Conservation (phyloP, 1,140 invertebrate genomes). For the Drosophila arizonae region DNA sequence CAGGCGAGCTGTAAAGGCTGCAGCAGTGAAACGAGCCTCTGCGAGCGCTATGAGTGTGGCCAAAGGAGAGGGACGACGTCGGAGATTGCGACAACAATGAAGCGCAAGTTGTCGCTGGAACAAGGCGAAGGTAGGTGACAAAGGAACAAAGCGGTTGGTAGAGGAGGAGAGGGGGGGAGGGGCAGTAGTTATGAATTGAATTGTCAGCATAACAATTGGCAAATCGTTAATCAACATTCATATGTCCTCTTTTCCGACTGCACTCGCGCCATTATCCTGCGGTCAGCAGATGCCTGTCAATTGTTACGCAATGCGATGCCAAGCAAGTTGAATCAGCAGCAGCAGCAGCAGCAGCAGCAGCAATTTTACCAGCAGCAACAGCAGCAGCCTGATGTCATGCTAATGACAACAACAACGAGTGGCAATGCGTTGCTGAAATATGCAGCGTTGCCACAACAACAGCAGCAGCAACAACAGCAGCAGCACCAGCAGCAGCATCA, state of each 20-base stretch:
- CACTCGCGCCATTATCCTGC: slow-evolving; percentile 49
- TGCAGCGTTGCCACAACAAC: slow-evolving; percentile 68
- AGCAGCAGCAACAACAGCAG: slow-evolving; percentile 39
- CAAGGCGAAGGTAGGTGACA: slow-evolving; percentile 61
- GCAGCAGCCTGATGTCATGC: slow-evolving; percentile 76
- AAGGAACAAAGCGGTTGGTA: slow-evolving; percentile 18
- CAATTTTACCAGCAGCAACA: slow-evolving; percentile 49
- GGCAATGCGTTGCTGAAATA: slow-evolving; percentile 72
- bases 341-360: slow-evolving; percentile 52
- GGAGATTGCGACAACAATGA: slow-evolving; percentile 24
- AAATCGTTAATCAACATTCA: slow-evolving; percentile 71
- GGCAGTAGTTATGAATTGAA: slow-evolving; percentile 47
- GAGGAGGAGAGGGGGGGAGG: too few species aligned
- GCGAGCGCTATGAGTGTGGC: slow-evolving; percentile 69
- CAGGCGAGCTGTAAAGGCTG: slow-evolving; percentile 73
- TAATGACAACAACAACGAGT: slow-evolving; percentile 77
- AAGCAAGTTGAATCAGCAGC: slow-evolving; percentile 70
- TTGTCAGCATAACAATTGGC: slow-evolving; percentile 66
- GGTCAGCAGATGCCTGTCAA: slow-evolving; percentile 79
- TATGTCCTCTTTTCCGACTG: slow-evolving; percentile 41
- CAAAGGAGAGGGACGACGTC: slow-evolving; percentile 23
- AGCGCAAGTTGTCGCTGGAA: slow-evolving; percentile 56
- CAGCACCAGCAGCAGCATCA: slow-evolving; percentile 39
- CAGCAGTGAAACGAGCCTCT: slow-evolving; percentile 67
- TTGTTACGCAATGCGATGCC: slow-evolving; percentile 68